Evolutionary conservation across 2,113 vertebrate species (phyloP), one percentile per base, ranked within the genome.

Genomic region (Dasyprocta punctata): DNA sequence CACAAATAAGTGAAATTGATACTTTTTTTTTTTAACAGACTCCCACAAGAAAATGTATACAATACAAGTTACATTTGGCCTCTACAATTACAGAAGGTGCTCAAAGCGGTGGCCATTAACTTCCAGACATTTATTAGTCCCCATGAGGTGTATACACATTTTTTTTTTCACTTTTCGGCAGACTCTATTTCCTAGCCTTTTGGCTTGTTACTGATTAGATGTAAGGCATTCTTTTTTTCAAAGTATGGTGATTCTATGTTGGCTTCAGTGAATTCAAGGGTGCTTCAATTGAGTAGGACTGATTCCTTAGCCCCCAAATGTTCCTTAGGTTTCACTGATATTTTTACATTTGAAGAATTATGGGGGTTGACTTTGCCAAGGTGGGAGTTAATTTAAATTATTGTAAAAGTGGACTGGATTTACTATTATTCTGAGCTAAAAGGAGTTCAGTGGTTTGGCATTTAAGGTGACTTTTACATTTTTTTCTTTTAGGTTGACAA

Each of bases 401-500:
- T 85, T 87, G 8, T 89, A 82, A 86, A 96, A 60, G 88, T 93
- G 69, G 67, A 94, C 63, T 92, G 47, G 38, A 14, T 82, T 69
- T 19, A 36, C 95, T 84, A 30, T 89, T 92, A 28, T 89, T 84
- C 22, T 67, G 65, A 90, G 10, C 30, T 20, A 87, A 36, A 89
- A 94, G 61, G 56, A 78, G 49, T 95, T 96, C 14, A 65, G 12
- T 92, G 71, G 7, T 92, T 41, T 98, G 94, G 93, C 91, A 97
- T 95, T 97, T 97, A 96, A 95, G 89, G 90, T 97, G 96, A 98
- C 89, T 98, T 97, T 98, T 98, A 96, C 82, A 30, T 38, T 93
- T 97, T 97, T 97, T 98, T 97, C 95, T 98, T 98, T 97, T 98
- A 99, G 99, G 99, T 99, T 99, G 98, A 99, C 99, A 36, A 99